These are phyloP conservation scores for Leptinotarsa peninsularis DNA, from an alignment of 2,888 invertebrate genomes.

Conservation along the genomic window DNA sequence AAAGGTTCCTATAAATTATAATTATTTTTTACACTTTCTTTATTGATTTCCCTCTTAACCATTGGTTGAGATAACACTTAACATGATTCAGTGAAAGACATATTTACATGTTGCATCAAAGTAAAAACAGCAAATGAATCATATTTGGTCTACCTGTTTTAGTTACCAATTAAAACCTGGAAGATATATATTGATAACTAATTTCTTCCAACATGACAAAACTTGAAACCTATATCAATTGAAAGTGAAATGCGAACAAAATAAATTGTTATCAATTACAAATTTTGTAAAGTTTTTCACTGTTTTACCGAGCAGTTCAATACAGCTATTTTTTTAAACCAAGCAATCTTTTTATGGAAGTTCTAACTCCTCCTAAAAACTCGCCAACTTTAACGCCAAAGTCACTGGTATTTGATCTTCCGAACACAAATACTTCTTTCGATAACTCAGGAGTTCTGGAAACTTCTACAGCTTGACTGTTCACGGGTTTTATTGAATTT, in stretches of 20 bases:
- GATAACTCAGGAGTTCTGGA: conserved; percentile 15
- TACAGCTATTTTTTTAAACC: conserved; percentile 43
- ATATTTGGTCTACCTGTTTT: too few species aligned
- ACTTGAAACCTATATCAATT: too few species aligned
- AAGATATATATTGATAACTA: background rate
- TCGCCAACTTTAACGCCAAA: conserved; percentile 47
- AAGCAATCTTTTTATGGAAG: conserved; percentile 52
- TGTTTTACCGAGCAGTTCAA: too few species aligned
- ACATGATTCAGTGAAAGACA: background rate
- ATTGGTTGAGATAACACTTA: too few species aligned
- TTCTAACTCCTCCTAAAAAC: conserved; percentile 50
- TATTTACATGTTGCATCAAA: too few species aligned
- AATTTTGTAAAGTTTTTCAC: background rate
- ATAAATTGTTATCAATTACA: too few species aligned
- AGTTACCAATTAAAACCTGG: background rate
- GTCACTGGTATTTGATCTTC: conserved; percentile 43
- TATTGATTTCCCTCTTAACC: too few species aligned
- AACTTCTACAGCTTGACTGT: conserved; percentile 5
- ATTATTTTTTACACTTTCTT: background rate
- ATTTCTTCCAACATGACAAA: too few species aligned
- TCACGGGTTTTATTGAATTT: background rate
- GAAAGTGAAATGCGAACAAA: too few species aligned
- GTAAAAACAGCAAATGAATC: too few species aligned
- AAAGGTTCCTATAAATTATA: background rate
- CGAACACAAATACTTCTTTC: conserved; percentile 52